Base-by-base conservation (phyloP, 2,888 invertebrate species). In the Ariolimax columbianus region DNA sequence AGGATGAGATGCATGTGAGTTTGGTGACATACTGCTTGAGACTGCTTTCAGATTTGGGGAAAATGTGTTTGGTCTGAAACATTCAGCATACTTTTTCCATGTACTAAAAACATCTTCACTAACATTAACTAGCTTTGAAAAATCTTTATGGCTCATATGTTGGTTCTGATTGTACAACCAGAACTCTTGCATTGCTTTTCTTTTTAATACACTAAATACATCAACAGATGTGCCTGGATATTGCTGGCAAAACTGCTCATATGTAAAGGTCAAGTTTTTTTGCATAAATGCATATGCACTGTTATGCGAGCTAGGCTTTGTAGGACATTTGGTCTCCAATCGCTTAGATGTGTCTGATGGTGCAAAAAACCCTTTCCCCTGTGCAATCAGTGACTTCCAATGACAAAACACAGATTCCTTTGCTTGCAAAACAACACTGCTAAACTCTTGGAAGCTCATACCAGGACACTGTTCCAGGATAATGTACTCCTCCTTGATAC, bases 401-500 rank as follows among this genome's bases (percentile, higher is more conserved):
- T 84, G 85, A 38, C 73, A 59, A 68, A 88, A 89, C 9, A 89
- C 87, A 47, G 86, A 81, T 55, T 86, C 86, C 51, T 87, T 87
- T 17, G 88, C 89, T 59, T 88, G 89, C 19, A 88, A 82, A 30
- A 88, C 83, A 82, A 83, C 84, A 33, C 84, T 83, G 77, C 87
- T 82, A 38, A 88, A 89, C 68, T 89, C 85, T 19, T 84, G 85
- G 43, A 86, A 89, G 17, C 79, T 87, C 85, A 88, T 70, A 23
- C 82, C 66, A 43, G 89, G 87, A 77, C 86, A 85, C 77, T 89
- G 88, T 72, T 89, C 89, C 55, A 89, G 75, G 68, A 86, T 87
- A n/a, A 89, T 88, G 82, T 86, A 88, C 84, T 89, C 88, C 38
- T 89, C 89, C 66, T 89, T 89, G 73, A 89, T 88, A 33, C 87